Evolutionary conservation across 2,797 vertebrate genomes (phyloP), one percentile per base, ranked within the genome.

Genomic region (Rhinophrynus dorsalis): DNA sequence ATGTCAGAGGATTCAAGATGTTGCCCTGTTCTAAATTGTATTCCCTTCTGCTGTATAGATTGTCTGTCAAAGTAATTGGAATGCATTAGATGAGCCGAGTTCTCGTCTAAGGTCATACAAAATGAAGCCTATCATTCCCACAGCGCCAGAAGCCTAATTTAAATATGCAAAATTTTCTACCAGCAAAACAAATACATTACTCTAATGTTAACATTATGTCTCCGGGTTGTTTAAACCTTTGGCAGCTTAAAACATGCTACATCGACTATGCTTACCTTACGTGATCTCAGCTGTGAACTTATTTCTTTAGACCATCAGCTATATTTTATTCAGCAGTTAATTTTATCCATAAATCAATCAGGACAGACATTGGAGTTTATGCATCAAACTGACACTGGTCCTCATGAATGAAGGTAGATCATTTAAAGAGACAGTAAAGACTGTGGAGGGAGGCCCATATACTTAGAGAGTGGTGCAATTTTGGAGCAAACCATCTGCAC

Each of bases 51-150:
- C 61, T 72, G 47, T 64, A 58, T 65, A 51, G 52, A 50, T 72
- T 66, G 61, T 72, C 60, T 65, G 61, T 72, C 61, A 65, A 38
- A 65, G 30, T 72, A 72, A 65, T 72, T 72, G 54, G 44, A 72
- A 72, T 72, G 61, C 69, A 72, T 65, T 58, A 72, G 61, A 65
- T 58, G 45, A 51, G 45, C 48, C 51, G 61, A 58, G 61, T 59
- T 72, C 54, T 33, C 18, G 45, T 51, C 61, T 65, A 58, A 65
- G 61, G 69, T 72, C 61, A 65, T 65, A 57, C 54, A 58, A 72
- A 72, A 65, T 72, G 54, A 65, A 72, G 54, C 69, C 69, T 59
- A 72, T 64, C 60, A 72, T 72, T 72, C 68, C 68, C 68, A 50
- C 54, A 17, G 68, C 24, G 44, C 60, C 47, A n/a, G 60, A 32